These are phyloP conservation scores for Mesorhabditis spiculigera DNA, from an alignment of 2,888 invertebrate species.

Conservation along the genomic window DNA sequence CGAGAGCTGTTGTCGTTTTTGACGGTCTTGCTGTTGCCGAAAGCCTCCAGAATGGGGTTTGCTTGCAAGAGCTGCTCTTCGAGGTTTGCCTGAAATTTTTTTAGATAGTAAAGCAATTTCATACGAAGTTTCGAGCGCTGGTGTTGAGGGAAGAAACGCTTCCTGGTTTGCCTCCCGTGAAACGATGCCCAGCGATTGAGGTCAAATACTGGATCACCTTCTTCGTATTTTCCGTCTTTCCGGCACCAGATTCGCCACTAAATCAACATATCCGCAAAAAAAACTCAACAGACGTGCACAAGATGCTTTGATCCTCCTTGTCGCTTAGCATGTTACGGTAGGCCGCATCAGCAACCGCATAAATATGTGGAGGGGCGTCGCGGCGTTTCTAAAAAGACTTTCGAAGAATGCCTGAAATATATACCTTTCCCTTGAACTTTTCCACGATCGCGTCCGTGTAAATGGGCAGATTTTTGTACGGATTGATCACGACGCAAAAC, in stretches of 20 bases:
- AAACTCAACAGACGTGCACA: constrained; percentile 74
- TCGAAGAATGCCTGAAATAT: background rate
- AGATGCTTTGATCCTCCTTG: constrained; percentile 96
- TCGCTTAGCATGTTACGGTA: constrained; percentile 99
- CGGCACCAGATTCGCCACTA: constrained; percentile 82
- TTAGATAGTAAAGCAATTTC: too few species aligned
- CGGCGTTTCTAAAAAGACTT: constrained; percentile 68
- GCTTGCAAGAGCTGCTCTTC: constrained; percentile 95
- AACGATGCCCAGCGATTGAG: constrained; percentile 82
- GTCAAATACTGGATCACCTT: constrained; percentile 99
- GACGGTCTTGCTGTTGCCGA: constrained; percentile 99
- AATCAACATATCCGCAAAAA: constrained; percentile 15
- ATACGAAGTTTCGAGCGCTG: background rate
- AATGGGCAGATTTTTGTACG: constrained; percentile 72
- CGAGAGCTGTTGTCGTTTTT: constrained; percentile 99
- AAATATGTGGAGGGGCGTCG: constrained; percentile 98
- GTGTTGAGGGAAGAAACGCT: background rate
- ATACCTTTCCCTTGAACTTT: constrained; percentile 91
- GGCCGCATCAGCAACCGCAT: constrained; percentile 97
- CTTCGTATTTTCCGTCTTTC: constrained; percentile 75
- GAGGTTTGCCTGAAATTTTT: constrained; percentile 83
- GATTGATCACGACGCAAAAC: constrained; percentile 89
- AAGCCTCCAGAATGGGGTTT: constrained; percentile 98
- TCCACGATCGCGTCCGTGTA: constrained; percentile 99
- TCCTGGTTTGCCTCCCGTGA: background rate